phyloP scores from a whole-genome alignment of 2,113 vertebrate species.

The Hiodon alosoides region DNA sequence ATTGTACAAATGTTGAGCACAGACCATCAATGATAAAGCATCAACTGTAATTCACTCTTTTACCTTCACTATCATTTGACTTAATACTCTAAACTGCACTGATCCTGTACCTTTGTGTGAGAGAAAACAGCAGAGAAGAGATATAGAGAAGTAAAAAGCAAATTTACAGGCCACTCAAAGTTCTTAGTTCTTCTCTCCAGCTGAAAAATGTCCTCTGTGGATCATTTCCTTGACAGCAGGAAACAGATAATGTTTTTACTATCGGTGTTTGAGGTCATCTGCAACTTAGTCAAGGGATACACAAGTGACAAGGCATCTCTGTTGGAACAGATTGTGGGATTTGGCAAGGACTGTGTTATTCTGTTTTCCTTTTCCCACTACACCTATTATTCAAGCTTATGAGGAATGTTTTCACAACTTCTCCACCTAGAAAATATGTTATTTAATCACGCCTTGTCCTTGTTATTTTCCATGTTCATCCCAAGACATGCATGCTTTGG shows the following conservation, averaged over 20 bases:
- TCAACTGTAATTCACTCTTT: no score
- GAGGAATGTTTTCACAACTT: slow-evolving; percentile 21
- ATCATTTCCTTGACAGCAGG: slow-evolving; percentile 1
- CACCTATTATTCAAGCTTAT: slow-evolving; percentile 3
- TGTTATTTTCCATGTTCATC: neutral
- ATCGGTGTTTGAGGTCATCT: neutral
- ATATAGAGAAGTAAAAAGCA: no score
- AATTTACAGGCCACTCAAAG: no score
- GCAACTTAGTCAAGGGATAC: neutral
- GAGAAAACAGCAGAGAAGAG: no score
- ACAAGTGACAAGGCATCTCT: neutral
- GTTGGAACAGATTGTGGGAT: slow-evolving; percentile 8
- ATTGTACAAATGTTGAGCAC: no score
- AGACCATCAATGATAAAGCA: no score
- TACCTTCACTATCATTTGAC: no score
- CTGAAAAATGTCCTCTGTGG: neutral
- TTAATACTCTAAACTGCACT: no score
- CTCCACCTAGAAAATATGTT: neutral
- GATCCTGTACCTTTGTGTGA: no score
- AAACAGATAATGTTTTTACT: neutral
- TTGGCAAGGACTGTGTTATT: slow-evolving; percentile 18
- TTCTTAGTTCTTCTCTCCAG: no score
- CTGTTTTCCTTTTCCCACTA: slow-evolving; percentile 15
- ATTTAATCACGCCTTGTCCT: neutral
- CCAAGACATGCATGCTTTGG: neutral